Evolutionary conservation across 2,888 invertebrate species (phyloP).

Genomic region (Leucophora obtusa): DNA sequence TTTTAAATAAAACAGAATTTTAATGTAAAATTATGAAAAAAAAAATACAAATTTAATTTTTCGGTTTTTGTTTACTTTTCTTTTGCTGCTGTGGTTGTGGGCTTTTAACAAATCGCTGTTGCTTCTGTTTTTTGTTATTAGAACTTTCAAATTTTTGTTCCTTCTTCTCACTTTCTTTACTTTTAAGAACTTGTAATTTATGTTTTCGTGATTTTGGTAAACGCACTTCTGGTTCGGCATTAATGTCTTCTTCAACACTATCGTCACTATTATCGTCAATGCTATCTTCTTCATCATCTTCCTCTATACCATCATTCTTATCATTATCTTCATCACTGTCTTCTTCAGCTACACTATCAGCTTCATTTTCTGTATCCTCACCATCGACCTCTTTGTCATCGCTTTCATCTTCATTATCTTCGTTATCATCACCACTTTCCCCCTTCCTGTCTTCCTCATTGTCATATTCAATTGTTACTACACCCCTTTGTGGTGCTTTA

Average conservation of each 20-base stretch:
- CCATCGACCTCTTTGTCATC: conserved; percentile 21
- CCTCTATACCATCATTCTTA: conserved; percentile 25
- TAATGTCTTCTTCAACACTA: conserved; percentile 28
- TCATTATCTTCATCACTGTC: conserved; percentile 18
- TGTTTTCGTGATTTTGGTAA: conserved; percentile 60
- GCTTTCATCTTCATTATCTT: conserved; percentile 43
- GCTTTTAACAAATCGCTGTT: conserved; percentile 10
- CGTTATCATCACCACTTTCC: conserved; percentile 10
- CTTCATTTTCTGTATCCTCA: conserved; percentile 39
- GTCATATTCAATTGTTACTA: conserved; percentile 75
- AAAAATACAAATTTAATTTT: conserved; percentile 23
- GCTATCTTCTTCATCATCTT: conserved; percentile 23
- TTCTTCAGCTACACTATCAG: conserved; percentile 43
- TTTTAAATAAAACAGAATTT: not conserved
- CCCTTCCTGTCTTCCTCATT: conserved; percentile 57
- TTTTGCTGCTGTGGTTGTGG: conserved; percentile 24
- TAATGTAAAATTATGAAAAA: not conserved
- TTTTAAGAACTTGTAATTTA: conserved; percentile 50
- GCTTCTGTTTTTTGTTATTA: not conserved
- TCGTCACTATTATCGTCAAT: conserved; percentile 18
- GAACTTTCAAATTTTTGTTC: conserved; percentile 34
- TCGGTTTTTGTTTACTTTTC: conserved; percentile 39
- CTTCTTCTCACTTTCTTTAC: conserved; percentile 37
- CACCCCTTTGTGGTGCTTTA: conserved; percentile 65
- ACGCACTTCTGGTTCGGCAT: conserved; percentile 51